A percentile compares a stretch with the other conserved stretches of the same genome.
These are phyloP conservation scores for Sycophaga agraensis DNA, from an alignment of 1,140 invertebrate species.

Conservation along the genomic window DNA sequence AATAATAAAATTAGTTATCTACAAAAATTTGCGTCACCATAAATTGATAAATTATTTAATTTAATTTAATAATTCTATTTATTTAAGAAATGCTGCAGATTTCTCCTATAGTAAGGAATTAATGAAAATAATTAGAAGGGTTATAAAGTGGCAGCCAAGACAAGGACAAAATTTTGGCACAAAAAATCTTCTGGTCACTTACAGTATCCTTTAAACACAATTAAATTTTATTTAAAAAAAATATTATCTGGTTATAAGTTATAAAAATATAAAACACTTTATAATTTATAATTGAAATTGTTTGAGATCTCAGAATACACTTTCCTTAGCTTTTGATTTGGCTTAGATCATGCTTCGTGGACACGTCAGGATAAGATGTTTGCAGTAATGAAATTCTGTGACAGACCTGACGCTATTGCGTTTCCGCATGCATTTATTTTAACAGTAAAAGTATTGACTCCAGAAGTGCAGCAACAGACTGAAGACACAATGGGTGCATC, in stretches of 20 bases:
- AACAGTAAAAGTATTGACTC: conserved; percentile 39
- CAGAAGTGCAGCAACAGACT: conserved; percentile 1
- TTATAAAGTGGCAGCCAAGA: conserved; percentile 48
- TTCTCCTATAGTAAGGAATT: conserved; percentile 49
- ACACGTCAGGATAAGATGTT: conserved; percentile 53
- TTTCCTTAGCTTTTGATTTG: conserved; percentile 32
- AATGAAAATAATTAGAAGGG: conserved; percentile 52
- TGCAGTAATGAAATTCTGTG: conserved; percentile 48
- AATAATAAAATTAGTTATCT: not conserved
- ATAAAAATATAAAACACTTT: too few species aligned
- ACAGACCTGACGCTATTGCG: conserved; percentile 38
- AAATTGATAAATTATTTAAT: not conserved
- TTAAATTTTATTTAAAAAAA: too few species aligned
- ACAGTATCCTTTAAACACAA: conserved; percentile 50
- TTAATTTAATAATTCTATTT: not conserved
- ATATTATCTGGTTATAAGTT: too few species aligned
- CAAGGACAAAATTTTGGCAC: conserved; percentile 53
- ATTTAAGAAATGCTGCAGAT: conserved; percentile 39
- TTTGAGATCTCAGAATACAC: too few species aligned
- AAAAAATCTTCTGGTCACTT: conserved; percentile 49
- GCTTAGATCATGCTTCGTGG: conserved; percentile 45
- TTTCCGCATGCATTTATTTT: conserved; percentile 48
- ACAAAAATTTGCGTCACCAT: too few species aligned
- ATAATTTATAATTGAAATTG: too few species aligned
- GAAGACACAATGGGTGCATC: conserved; percentile 2